phyloP scores from a whole-genome alignment of 2,888 invertebrate species.

The Temnothorax unifasciatus region DNA sequence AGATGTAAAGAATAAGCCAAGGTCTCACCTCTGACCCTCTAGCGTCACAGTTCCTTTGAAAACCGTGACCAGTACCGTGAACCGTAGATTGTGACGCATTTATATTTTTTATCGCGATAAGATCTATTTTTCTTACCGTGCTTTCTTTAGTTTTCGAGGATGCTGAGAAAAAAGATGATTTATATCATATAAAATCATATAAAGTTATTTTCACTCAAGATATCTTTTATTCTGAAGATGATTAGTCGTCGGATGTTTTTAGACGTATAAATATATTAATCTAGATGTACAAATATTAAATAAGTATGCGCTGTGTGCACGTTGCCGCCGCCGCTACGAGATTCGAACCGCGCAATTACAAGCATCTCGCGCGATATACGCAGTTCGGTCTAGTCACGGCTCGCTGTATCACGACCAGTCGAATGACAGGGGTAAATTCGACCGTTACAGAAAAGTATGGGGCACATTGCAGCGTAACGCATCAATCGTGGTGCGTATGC shows the following conservation, averaged over 20 bases:
- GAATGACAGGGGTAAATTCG: constrained; percentile 81
- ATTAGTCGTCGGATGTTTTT: not conserved
- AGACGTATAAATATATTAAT: not conserved
- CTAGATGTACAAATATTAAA: not conserved
- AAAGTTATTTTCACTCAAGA: not conserved
- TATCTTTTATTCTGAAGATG: not conserved
- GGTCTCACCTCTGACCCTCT: constrained; percentile 47
- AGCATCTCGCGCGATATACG: constrained; percentile 19
- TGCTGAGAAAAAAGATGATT: not conserved
- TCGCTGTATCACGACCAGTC: constrained; percentile 74
- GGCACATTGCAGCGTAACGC: constrained; percentile 61
- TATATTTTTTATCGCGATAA: not conserved
- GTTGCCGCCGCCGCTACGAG: not conserved
- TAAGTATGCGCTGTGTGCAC: constrained; percentile 1
- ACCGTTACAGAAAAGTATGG: constrained; percentile 81
- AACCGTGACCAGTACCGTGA: not conserved
- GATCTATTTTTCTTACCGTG: not conserved
- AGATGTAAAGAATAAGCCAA: constrained; percentile 42
- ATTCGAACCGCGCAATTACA: constrained; percentile 29
- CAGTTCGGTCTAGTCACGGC: constrained; percentile 26
- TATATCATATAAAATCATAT: not conserved
- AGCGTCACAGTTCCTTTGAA: not conserved
- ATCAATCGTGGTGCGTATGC: constrained; percentile 22
- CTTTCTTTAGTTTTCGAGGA: not conserved
- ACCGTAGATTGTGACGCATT: not conserved